Percentiles rank a stretch among this genome's conserved stretches.
Conservation (phyloP, 2,888 invertebrate genomes). For the Alviniconcha strummeri region DNA sequence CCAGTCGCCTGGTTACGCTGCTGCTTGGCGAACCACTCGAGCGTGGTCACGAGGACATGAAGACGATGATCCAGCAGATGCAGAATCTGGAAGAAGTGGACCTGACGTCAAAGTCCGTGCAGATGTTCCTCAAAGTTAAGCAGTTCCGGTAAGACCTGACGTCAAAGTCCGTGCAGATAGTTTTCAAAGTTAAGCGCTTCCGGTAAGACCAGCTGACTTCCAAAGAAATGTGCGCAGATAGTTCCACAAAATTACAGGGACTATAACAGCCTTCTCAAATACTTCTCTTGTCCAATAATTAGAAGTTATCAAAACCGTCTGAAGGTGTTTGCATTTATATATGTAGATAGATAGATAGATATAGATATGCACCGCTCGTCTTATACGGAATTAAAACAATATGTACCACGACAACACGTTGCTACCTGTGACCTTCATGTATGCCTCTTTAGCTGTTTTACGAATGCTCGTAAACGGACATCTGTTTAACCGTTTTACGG, state of each 20-base stretch:
- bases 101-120: slow-evolving; percentile 40
- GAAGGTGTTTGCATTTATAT: too few relatives aligned
- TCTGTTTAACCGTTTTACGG: too few relatives aligned
- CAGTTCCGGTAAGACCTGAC: neutral
- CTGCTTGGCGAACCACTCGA: slow-evolving; percentile 38
- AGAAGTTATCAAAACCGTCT: too few relatives aligned
- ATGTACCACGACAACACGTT: too few relatives aligned
- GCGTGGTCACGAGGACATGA: slow-evolving; percentile 32
- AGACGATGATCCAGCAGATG: slow-evolving; percentile 27
- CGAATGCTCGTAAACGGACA: too few relatives aligned
- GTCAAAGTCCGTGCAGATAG: slow-evolving; percentile 41
- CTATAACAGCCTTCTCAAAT: too few relatives aligned
- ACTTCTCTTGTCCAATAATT: too few relatives aligned
- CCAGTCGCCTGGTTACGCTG: slow-evolving; percentile 36
- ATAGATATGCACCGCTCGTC: too few relatives aligned
- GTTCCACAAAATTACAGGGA: neutral
- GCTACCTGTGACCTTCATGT: too few relatives aligned
- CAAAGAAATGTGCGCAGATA: slow-evolving; percentile 38
- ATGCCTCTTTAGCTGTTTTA: too few relatives aligned
- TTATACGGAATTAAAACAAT: too few relatives aligned
- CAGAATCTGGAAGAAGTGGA: slow-evolving; percentile 39
- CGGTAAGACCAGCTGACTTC: slow-evolving; percentile 22
- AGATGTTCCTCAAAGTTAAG: slow-evolving; percentile 38
- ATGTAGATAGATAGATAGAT: too few relatives aligned
- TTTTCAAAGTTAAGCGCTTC: slow-evolving; percentile 32